A percentile compares a stretch with the other conserved stretches of the same genome.
phyloP scores from a whole-genome alignment of 2,888 invertebrate species.

The Tryphoninae sp. region DNA sequence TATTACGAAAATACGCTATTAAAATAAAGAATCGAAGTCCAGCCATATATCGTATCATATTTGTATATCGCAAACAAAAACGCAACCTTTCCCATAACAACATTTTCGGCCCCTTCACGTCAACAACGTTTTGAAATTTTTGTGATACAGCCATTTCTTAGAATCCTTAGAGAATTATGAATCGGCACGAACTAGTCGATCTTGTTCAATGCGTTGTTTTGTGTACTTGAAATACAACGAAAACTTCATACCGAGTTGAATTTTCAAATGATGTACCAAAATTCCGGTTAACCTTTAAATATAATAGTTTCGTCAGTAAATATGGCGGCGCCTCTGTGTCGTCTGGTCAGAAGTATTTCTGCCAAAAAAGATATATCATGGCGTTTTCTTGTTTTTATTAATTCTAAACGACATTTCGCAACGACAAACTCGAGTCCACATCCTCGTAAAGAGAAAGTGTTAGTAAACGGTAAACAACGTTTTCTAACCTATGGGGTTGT shows the following conservation, averaged over 20 bases:
- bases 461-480: background rate
- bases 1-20: conserved; percentile 15
- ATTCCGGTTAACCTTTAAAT: conserved; percentile 50
- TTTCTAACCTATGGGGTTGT: conserved; percentile 71
- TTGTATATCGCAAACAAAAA: conserved; percentile 33
- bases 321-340: conserved; percentile 72
- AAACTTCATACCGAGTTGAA: background rate
- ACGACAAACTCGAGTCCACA: conserved; percentile 42
- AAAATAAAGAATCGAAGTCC: conserved; percentile 24
- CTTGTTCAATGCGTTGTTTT: conserved; percentile 8
- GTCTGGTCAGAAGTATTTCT: conserved; percentile 62
- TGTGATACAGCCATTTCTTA: background rate
- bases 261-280: conserved; percentile 41
- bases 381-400: conserved; percentile 53
- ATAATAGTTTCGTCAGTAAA: conserved; percentile 58
- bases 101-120: background rate
- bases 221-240: background rate
- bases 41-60: background rate
- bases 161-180: conserved; percentile 23
- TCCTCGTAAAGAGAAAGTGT: conserved; percentile 43
- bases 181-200: background rate
- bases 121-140: conserved; percentile 35
- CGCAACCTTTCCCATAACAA: conserved; percentile 16
- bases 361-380: conserved; percentile 63
- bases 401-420: conserved; percentile 44